Evolutionary conservation across 1,140 invertebrate species (phyloP), one percentile per base, ranked within the genome.

Genomic region (Megalonaias nervosa): DNA sequence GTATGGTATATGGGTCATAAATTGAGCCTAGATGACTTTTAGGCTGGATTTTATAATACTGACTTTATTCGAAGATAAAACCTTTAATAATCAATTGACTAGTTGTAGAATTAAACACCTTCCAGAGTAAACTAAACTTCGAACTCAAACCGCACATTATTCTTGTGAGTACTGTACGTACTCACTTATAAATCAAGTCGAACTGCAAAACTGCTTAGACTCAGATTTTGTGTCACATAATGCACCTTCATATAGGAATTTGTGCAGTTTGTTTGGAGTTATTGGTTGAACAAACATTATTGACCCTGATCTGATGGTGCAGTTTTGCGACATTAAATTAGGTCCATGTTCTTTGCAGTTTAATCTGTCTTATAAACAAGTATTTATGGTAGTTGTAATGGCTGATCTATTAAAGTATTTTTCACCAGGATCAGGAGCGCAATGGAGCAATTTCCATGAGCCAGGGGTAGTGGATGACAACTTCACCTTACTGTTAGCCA

Each of bases 381-480:
- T 38, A 38, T 38, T 6, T 2, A 38, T 38, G 9, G 38, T 38
- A 38, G 38, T 38, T 38, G 9, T 38, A 5, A 38, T 38, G 38
- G 38, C 6, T 38, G 38, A 38, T 6, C 6, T 38, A 38, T 38
- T 6, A 5, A 38, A 38, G 21, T 61, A 61, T 19, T 19, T 61
- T n/a, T n/a, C 21, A 23, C 15, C 61, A 86, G 85, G 82, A 15
- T 75, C 67, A 31, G 88, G 89, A 14, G 82, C 83, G 1, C 77
- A 82, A 74, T 89, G 88, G 83, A 76, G 60, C 56, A 90, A 86
- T 65, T 80, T 90, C 23, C 66, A 81, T 60, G 21, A 82, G 17
- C 73, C 80, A n/a, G 81, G 82, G 5, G 78, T 79, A 16, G 81
- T 86, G 1, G 89, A 91, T 81, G 89, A 91, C 76, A 85, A 89